A percentile compares a stretch with the other conserved stretches of the same genome.
Evolutionary conservation across 2,797 vertebrate species (phyloP).

Genomic region (Alcedo atthis): DNA sequence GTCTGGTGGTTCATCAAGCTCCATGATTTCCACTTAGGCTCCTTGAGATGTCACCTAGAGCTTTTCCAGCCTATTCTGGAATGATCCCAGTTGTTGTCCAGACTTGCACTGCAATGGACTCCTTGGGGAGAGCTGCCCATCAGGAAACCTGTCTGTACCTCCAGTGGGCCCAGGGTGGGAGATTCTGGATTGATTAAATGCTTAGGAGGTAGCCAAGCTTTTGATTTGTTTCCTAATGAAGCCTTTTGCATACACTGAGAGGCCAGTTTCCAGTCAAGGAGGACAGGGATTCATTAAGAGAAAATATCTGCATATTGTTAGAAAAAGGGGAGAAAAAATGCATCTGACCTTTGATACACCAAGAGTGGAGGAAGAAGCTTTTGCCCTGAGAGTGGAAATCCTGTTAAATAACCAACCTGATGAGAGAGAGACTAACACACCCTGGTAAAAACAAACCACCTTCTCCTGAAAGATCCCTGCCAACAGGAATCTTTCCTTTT

Average conservation of each 20-base stretch:
- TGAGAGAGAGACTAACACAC: background rate
- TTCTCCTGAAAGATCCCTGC: background rate
- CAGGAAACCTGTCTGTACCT: background rate
- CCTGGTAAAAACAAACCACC: background rate
- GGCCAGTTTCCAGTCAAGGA: background rate
- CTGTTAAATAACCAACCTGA: background rate
- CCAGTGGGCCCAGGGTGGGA: background rate
- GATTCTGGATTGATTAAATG: background rate
- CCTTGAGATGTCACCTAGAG: background rate
- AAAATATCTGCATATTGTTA: background rate
- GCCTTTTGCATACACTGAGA: background rate
- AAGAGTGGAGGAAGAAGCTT: background rate
- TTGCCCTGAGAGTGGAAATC: background rate
- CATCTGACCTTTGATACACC: background rate
- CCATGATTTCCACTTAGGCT: background rate
- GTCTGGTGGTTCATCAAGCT: background rate
- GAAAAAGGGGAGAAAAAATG: background rate
- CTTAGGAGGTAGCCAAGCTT: background rate
- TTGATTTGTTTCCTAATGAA: background rate
- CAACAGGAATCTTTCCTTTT: too few species aligned
- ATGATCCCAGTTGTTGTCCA: rapidly evolving
- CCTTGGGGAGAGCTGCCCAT: background rate
- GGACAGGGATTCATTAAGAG: background rate
- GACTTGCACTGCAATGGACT: background rate
- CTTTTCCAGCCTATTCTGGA: background rate